These are phyloP conservation scores for Alectoris magna DNA, from an alignment of 2,797 vertebrate species.

Conservation along the genomic window DNA sequence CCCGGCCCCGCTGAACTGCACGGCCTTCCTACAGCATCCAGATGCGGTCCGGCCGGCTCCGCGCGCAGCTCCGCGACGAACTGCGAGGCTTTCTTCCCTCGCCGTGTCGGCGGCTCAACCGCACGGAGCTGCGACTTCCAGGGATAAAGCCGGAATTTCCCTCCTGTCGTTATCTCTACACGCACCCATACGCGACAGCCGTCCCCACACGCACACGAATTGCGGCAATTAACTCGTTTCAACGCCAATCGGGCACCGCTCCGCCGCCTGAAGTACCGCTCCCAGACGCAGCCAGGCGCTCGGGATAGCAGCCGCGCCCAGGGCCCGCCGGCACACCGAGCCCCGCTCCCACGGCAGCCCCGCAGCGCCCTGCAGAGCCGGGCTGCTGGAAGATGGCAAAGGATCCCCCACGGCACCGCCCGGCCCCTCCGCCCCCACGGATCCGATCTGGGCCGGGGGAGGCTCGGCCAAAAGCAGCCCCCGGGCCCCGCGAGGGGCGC, in stretches of 20 bases:
- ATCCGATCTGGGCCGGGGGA: too few species aligned
- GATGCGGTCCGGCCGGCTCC: too few species aligned
- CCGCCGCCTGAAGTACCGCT: background rate
- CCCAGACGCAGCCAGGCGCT: background rate
- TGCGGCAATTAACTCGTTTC: background rate
- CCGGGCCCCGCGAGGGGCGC: background rate
- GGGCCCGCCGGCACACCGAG: too few species aligned
- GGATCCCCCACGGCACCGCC: background rate
- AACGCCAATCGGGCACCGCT: background rate
- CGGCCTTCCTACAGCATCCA: background rate
- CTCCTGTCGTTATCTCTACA: rapidly evolving
- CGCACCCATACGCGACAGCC: rapidly evolving
- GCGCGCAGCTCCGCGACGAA: background rate
- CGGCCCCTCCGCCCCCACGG: too few species aligned
- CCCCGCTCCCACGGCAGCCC: too few species aligned
- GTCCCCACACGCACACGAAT: rapidly evolving
- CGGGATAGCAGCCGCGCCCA: too few species aligned
- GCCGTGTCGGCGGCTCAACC: rapidly evolving
- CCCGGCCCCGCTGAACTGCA: background rate
- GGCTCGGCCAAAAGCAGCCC: too few species aligned
- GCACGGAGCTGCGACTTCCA: rapidly evolving
- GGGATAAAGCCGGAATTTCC: background rate
- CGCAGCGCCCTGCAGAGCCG: too few species aligned
- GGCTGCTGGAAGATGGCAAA: background rate
- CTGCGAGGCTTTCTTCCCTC: rapidly evolving